Evolutionary conservation across 2,888 invertebrate genomes (phyloP), one percentile per base, ranked within the genome.

Genomic region (Nemurella pictetii): DNA sequence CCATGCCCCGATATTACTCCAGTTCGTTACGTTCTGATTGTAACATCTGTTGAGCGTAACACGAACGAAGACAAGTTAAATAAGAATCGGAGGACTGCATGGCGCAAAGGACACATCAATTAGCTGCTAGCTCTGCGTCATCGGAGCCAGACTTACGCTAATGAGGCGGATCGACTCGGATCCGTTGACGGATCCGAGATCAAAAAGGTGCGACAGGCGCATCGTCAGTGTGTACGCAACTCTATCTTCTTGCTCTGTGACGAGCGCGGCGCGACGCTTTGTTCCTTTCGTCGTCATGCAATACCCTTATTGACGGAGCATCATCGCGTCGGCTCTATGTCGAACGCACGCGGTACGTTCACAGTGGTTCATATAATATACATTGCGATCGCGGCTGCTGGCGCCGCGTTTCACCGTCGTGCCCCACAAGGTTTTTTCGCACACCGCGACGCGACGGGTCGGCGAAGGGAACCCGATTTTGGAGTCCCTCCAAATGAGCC

Each of bases 281-380:
- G 75, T 75, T 75, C 26, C 75, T 26, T 7, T 75, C 75, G 12
- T 26, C 26, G 28, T 25, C 75, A 75, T 75, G 75, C n/a, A 75
- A 75, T 75, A 75, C 75, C 75, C 75, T 75, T 75, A 75, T 75
- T 28, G 75, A 75, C 75, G 75, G 75, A 75, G 26, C 26, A 28
- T 75, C 28, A 15, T 26, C n/a, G n/a, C n/a, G n/a, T n/a, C n/a
- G n/a, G n/a, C n/a, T n/a, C n/a, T n/a, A n/a, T n/a, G n/a, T n/a
- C n/a, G n/a, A n/a, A n/a, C n/a, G n/a, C n/a, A n/a, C n/a, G n/a
- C n/a, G n/a, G n/a, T n/a, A n/a, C n/a, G n/a, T n/a, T n/a, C n/a
- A n/a, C n/a, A n/a, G n/a, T n/a, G n/a, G n/a, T 75, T 25, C 28
- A 75, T 9, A 20, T 55, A 55, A 55, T 55, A 20, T 55, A 20